Base-by-base conservation (phyloP, 2,113 vertebrate genomes). In the Heterochromis multidens region DNA sequence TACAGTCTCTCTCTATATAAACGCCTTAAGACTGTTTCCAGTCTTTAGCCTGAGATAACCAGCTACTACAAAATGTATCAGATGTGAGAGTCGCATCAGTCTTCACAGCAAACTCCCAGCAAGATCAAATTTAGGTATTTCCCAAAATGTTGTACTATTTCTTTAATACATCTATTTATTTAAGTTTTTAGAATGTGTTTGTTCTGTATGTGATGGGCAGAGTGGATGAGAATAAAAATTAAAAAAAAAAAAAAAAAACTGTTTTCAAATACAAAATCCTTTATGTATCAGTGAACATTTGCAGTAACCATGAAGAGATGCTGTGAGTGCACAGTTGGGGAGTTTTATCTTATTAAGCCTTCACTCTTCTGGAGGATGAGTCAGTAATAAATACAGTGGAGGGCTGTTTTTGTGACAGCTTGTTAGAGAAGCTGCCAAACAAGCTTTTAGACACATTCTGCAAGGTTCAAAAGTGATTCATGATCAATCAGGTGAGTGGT, bases 381-480 rank as follows among this genome's bases (percentile, higher is more conserved):
- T 84, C 82, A 80, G 52, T 49, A 25, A 82, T 77, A 35, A 90
- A 85, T 35, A 57, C 74, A 59, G 77, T 11, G 19, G 52, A 84
- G 60, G 80, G 78, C 70, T 81, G 87, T 12, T 60, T 67, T 37
- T 59, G 77, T 33, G 87, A 74, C 87, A 74, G 56, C 29, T 57
- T 62, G 54, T 76, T 88, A 79, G 70, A 83, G 80, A 86, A 23
- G 86, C 56, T 57, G 89, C 89, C 89, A 88, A 72, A 83, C 89
- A 88, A 74, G 77, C 89, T 83, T 86, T 88, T 62, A 88, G 83
- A 85, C 31, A 6, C 43, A 43, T 65, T 78, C 74, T 62, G 58
- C 29, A 13, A 61, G 70, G 62, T 80, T 82, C 25, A 5, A 1
- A 4, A 72, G 65, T 87, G 87, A 82, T 82, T 87, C 19, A 19